These are phyloP conservation scores for Pyrrhosoma nymphula DNA, from an alignment of 2,888 invertebrate species.

Conservation along the genomic window DNA sequence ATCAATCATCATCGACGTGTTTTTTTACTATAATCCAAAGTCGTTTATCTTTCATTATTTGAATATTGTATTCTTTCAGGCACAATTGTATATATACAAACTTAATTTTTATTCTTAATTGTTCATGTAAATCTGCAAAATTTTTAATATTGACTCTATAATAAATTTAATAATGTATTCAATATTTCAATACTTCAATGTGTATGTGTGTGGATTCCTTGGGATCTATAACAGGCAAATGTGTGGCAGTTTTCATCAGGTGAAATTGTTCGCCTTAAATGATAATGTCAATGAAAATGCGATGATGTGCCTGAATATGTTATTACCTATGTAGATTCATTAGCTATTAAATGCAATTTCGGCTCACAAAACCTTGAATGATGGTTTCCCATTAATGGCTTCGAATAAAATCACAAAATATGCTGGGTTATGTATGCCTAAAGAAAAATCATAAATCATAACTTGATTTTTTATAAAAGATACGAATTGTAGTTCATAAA, in stretches of 20 bases:
- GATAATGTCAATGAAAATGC: background rate
- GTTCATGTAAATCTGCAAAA: background rate
- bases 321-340: background rate
- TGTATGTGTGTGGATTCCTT: background rate
- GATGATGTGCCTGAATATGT: background rate
- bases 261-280: background rate
- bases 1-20: background rate
- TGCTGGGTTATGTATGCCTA: background rate
- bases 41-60: background rate
- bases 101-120: background rate
- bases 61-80: background rate
- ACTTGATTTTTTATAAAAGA: background rate
- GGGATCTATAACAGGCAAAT: background rate
- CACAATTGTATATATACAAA: background rate
- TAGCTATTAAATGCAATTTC: background rate
- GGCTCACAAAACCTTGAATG: background rate
- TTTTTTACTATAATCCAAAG: background rate
- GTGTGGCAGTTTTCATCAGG: background rate
- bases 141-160: background rate
- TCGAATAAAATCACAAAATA: background rate
- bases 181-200: too few relatives aligned
- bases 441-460: background rate
- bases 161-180: too few relatives aligned
- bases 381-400: background rate
- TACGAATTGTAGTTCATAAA: background rate